These are phyloP conservation scores for Bradypodion ventrale DNA, from an alignment of 2,797 vertebrate genomes.

Conservation along the genomic window DNA sequence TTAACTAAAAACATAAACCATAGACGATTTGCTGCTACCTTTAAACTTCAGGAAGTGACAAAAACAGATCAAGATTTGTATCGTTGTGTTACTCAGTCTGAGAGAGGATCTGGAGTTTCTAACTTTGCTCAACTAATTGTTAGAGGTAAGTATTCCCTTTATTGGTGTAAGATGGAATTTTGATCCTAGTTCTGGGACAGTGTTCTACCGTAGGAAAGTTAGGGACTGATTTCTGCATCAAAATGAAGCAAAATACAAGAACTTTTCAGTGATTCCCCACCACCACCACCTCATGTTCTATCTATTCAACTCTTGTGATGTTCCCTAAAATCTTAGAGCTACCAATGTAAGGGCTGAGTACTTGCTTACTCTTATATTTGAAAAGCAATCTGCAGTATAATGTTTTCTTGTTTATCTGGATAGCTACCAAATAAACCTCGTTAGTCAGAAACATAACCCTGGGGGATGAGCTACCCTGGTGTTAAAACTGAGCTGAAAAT, in stretches of 20 bases:
- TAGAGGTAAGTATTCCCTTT: slow-evolving; percentile 81
- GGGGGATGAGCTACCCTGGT: slow-evolving; percentile 69
- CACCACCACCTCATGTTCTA: background rate
- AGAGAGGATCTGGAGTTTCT: slow-evolving; percentile 94
- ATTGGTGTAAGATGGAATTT: background rate
- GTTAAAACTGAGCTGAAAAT: slow-evolving; percentile 79
- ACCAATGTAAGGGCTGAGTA: slow-evolving; percentile 43
- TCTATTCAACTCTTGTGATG: background rate
- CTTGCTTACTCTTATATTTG: slow-evolving; percentile 70
- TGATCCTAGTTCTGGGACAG: background rate
- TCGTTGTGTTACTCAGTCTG: slow-evolving; percentile 96
- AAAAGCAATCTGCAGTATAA: slow-evolving; percentile 69
- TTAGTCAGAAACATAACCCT: slow-evolving; percentile 70
- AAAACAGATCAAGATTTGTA: slow-evolving; percentile 95
- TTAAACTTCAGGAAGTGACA: slow-evolving; percentile 92
- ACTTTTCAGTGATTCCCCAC: background rate
- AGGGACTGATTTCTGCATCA: background rate
- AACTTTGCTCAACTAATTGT: slow-evolving; percentile 97
- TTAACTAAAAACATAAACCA: slow-evolving; percentile 98
- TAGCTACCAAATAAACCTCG: slow-evolving; percentile 75
- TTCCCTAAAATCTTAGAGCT: slow-evolving; percentile 37
- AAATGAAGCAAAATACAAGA: background rate
- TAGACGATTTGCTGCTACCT: slow-evolving; percentile 94
- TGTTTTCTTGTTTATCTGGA: slow-evolving; percentile 70
- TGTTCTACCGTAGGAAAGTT: background rate